A percentile compares a stretch with the other conserved stretches of the same genome.
These are phyloP conservation scores for Aviceda subcristata DNA, from an alignment of 2,113 vertebrate species.

Conservation along the genomic window DNA sequence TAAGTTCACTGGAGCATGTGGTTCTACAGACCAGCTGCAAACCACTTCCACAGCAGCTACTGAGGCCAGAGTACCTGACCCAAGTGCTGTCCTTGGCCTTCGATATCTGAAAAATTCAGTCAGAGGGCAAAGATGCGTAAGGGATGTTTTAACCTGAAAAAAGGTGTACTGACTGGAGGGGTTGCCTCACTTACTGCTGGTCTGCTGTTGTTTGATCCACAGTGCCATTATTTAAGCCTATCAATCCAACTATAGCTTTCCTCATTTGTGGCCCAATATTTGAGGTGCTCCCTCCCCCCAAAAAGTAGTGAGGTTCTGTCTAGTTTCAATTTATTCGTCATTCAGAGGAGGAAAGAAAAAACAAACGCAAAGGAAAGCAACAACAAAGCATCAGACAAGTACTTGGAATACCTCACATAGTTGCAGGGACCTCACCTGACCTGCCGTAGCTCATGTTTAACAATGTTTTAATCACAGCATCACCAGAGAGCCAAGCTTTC, in stretches of 20 bases:
- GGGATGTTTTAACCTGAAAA: neutral
- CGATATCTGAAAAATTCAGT: neutral
- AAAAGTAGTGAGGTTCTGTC: neutral
- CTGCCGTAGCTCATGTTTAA: neutral
- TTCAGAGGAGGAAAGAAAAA: conserved; percentile 35
- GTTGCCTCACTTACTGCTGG: neutral
- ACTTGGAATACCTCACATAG: neutral
- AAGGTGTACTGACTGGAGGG: neutral
- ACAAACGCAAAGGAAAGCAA: conserved; percentile 2
- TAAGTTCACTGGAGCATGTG: neutral
- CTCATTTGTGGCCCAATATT: neutral
- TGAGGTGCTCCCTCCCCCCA: neutral
- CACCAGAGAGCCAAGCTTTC: neutral
- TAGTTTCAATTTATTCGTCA: neutral
- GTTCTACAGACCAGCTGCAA: neutral
- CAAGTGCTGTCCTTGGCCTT: neutral
- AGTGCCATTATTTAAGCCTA: neutral
- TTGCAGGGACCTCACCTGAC: conserved; percentile 50
- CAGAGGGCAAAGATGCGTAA: neutral
- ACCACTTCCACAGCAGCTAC: neutral
- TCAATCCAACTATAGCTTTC: neutral
- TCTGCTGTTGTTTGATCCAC: neutral
- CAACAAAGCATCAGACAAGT: neutral
- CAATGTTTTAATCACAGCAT: neutral
- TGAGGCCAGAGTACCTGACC: neutral